Conservation (phyloP, 2,888 invertebrate genomes). For the Tachina grossa region DNA sequence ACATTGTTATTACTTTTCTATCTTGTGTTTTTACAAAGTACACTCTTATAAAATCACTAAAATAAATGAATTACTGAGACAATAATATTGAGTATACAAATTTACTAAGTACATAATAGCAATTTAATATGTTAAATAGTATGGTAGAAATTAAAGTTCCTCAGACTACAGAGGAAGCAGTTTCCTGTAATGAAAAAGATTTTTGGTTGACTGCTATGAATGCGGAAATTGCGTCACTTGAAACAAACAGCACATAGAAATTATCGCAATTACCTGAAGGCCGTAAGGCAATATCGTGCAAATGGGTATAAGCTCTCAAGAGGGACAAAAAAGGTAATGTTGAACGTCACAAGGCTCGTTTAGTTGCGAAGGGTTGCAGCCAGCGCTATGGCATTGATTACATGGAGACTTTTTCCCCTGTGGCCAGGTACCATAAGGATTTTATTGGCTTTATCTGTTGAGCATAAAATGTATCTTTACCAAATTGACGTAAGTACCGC, state of each 20-base stretch:
- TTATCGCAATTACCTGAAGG: conserved; percentile 44
- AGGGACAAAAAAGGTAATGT: conserved; percentile 11
- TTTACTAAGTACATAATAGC: too few relatives aligned
- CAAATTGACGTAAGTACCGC: conserved; percentile 69
- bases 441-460: conserved; percentile 60
- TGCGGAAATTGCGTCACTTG: conserved; percentile 1
- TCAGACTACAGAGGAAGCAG: neutral
- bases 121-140: neutral
- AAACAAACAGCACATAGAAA: conserved; percentile 1
- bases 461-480: conserved; percentile 48
- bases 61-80: too few relatives aligned
- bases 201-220: conserved; percentile 1
- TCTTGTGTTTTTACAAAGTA: too few relatives aligned
- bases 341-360: conserved; percentile 9
- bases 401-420: neutral
- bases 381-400: conserved; percentile 1
- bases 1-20: too few relatives aligned
- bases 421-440: conserved; percentile 38
- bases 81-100: too few relatives aligned
- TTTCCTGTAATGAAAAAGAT: neutral
- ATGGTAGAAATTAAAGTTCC: neutral
- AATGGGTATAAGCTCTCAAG: conserved; percentile 51
- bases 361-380: conserved; percentile 11
- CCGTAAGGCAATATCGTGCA: conserved; percentile 40
- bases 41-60: too few relatives aligned